Base-by-base conservation (phyloP, 2,113 vertebrate genomes). In the Nipponia nippon region DNA sequence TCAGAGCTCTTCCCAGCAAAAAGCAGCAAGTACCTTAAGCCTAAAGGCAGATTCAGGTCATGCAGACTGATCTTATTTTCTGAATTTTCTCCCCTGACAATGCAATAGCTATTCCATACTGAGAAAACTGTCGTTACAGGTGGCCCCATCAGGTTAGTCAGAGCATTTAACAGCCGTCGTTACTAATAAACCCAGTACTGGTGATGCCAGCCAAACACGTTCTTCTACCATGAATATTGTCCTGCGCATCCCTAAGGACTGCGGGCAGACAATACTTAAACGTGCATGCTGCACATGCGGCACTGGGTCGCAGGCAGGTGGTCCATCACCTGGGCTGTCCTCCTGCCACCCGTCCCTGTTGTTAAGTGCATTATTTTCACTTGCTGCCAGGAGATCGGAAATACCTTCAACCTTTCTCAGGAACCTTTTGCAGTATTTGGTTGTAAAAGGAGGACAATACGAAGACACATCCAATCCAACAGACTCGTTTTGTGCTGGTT, bases 231-330 rank as follows among this genome's bases (percentile, higher is more conserved):
- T 2, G 2, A 34, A 34, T 13, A 32, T 1, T 4, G 27, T 47
- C 46, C 40, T 34, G 62, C 12, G 7, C 3, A 11, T 42, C 90
- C 36, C 46, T 8, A 5, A 17, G 55, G 62, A 27, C 70, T 18
- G 49, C 1, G 6, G 44, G 65, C 53, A 34, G 55, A 25, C 30
- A 5, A 6, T 1, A 25, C 32, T 6, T 2, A 13, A 36, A 26
- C 2, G 11, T 53, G 18, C 6, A 3, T 1, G 61, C 55, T 6
- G 7, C 2, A 8, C 2, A 6, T 12, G 42, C 61, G 12, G 30
- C 4, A 30, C 29, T 4, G 38, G 21, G 32, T 13, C 5, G 4
- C 7, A 7, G 61, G 20, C 38, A 23, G 61, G 13, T 0, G 4
- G 7, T 19, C 3, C 22, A 2, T 40, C 70, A 10, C 55, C 55